Evolutionary conservation across 2,797 vertebrate species (phyloP).

Genomic region (Hylomyscus alleni): DNA sequence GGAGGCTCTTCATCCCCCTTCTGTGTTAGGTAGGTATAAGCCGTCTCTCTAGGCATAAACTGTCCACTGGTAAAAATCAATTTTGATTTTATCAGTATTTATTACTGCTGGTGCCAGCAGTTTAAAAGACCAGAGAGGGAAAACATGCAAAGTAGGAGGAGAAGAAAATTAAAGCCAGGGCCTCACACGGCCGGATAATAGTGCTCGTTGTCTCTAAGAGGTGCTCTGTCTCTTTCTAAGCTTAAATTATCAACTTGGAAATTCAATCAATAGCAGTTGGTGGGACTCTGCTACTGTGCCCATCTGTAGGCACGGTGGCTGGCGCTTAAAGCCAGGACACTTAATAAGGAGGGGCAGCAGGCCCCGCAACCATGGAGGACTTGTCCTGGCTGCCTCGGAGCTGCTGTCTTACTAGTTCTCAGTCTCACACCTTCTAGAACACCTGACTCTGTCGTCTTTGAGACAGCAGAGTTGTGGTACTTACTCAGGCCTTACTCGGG

Average conservation of each 20-base stretch:
- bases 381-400: background rate
- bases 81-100: constrained; percentile 82
- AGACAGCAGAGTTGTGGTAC: accelerated
- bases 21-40: constrained; percentile 70
- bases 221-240: background rate
- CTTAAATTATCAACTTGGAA: constrained; percentile 58
- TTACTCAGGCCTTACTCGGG: background rate
- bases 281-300: background rate
- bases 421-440: background rate
- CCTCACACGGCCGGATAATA: background rate
- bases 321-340: background rate
- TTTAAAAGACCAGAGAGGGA: constrained; percentile 65
- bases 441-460: background rate
- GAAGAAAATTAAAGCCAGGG: constrained; percentile 24
- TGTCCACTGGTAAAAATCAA: constrained; percentile 80
- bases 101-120: constrained; percentile 71
- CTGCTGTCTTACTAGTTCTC: accelerated
- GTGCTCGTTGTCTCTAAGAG: background rate
- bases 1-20: constrained; percentile 69
- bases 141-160: constrained; percentile 75
- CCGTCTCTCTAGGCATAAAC: constrained; percentile 72
- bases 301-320: background rate
- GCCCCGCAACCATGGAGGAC: accelerated
- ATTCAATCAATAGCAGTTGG: constrained; percentile 28
- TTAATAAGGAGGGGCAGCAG: accelerated